Evolutionary conservation across 2,113 vertebrate species (phyloP), one percentile per base, ranked within the genome.

Genomic region (Lichenostomus cassidix): DNA sequence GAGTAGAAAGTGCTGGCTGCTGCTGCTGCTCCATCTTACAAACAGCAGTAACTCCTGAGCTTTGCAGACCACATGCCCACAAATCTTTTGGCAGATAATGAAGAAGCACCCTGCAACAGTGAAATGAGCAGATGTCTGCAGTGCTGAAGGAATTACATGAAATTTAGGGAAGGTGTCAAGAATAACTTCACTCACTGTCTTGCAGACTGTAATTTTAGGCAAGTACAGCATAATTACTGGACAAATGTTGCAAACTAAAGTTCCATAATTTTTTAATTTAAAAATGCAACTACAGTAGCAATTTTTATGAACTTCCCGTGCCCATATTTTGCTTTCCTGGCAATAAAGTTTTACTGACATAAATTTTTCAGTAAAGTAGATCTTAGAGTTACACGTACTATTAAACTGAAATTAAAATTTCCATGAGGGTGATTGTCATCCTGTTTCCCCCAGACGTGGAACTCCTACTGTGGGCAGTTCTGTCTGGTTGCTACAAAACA

Each of bases 91-190:
- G 44, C 69, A 82, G 77, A 52, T 62, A 89, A 73, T 27, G 74
- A 82, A 92, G 89, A 3, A 82, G 44, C 13, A 28, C 56, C 33
- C 1, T 42, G 76, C 83, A 64, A 52, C 49, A 82, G 49, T 58
- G 67, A 82, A 94, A 82, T 19, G 46, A 95, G 84, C 69, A 95
- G 89, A 79, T 82, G 77, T 76, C 81, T 85, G 28, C 60, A 42
- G 83, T 12, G 56, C 39, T 82, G 65, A 84, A 92, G 77, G 55
- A 88, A 79, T 79, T 89, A 84, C n/a, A 25, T 16, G 29, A 60
- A 63, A 62, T 76, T 92, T 82, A 79, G 74, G 71, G 79, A 84
- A 90, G 41, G 39, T 75, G 76, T 91, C 81, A 95, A 50, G 83
- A 58, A 79, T 79, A 89, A 56, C 81, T 92, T 87, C 77, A 53